Conservation (phyloP, 2,797 vertebrate genomes). For the Choloepus didactylus region DNA sequence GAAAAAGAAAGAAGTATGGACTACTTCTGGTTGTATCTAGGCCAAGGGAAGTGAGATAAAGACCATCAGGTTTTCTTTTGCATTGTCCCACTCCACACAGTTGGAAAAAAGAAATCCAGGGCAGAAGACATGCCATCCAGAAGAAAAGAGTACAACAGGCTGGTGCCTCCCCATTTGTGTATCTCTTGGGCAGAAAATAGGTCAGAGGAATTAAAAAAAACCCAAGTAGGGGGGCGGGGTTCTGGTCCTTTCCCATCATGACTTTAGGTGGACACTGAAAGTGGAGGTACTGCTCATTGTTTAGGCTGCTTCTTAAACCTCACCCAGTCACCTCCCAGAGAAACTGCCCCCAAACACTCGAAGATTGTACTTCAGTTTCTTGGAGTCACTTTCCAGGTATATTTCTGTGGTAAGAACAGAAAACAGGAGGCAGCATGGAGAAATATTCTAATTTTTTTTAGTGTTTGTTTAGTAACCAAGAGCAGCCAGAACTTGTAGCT, state of each 20-base stretch:
- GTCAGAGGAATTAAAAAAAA: neutral
- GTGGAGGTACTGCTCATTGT: neutral
- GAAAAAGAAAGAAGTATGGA: neutral
- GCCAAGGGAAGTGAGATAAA: neutral
- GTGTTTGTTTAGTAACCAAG: neutral
- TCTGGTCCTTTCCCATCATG: neutral
- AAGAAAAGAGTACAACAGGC: neutral
- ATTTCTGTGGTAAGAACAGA: constrained; percentile 4
- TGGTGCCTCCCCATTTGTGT: neutral
- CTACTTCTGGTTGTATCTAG: constrained; percentile 30
- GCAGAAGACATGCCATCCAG: neutral
- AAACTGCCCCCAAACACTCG: neutral
- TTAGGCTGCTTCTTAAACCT: neutral
- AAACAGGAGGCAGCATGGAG: neutral
- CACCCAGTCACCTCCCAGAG: neutral
- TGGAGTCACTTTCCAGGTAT: neutral
- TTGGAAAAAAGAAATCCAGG: neutral
- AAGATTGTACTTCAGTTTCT: neutral
- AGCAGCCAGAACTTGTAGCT: neutral
- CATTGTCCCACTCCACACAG: neutral
- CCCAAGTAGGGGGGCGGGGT: neutral
- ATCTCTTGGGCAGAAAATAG: neutral
- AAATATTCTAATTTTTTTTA: too few species aligned
- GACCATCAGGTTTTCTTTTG: constrained; percentile 20
- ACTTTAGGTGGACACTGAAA: neutral